Conservation (phyloP, 2,888 invertebrate species). For the Actias luna region DNA sequence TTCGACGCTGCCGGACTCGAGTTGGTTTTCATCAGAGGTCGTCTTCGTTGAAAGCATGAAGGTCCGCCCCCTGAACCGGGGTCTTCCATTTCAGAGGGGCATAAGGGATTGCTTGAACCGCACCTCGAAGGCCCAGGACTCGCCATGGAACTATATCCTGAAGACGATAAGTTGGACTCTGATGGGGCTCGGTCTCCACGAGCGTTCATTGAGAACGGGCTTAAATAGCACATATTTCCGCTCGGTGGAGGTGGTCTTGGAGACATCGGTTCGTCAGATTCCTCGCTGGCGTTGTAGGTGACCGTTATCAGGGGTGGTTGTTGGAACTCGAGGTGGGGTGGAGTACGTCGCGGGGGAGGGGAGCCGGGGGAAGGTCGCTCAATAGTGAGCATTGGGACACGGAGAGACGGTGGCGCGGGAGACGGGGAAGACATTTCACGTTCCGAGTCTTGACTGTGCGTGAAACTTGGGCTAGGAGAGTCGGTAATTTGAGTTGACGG, state of each 20-base stretch:
- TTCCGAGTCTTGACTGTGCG: conserved; percentile 74
- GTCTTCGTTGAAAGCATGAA: conserved; percentile 80
- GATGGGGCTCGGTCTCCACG: conserved; percentile 89
- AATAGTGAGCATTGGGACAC: conserved; percentile 85
- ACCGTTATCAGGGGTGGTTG: conserved; percentile 87
- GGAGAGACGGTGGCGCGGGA: conserved; percentile 73
- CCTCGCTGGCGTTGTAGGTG: conserved; percentile 89
- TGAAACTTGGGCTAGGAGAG: conserved; percentile 71
- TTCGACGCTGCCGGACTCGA: conserved; percentile 72
- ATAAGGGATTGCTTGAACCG: conserved; percentile 90
- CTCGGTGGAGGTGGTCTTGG: conserved; percentile 82
- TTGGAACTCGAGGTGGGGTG: conserved; percentile 85
- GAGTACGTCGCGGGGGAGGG: conserved; percentile 81
- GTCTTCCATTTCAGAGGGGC: conserved; percentile 89
- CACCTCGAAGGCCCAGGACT: conserved; percentile 92
- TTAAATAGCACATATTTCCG: conserved; percentile 86
- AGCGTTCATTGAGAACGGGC: conserved; percentile 88
- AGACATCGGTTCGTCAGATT: conserved; percentile 88
- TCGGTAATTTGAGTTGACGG: conserved; percentile 74
- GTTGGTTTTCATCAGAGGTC: conserved; percentile 84
- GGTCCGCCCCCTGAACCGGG: conserved; percentile 83
- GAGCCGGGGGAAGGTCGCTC: conserved; percentile 87
- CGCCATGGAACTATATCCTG: conserved; percentile 93
- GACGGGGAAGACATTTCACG: conserved; percentile 69
- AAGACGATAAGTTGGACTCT: conserved; percentile 91